Percentiles rank a stretch among this genome's conserved stretches.
Evolutionary conservation across 1,140 invertebrate genomes (phyloP).

Genomic region (Drosophila kepulauana): DNA sequence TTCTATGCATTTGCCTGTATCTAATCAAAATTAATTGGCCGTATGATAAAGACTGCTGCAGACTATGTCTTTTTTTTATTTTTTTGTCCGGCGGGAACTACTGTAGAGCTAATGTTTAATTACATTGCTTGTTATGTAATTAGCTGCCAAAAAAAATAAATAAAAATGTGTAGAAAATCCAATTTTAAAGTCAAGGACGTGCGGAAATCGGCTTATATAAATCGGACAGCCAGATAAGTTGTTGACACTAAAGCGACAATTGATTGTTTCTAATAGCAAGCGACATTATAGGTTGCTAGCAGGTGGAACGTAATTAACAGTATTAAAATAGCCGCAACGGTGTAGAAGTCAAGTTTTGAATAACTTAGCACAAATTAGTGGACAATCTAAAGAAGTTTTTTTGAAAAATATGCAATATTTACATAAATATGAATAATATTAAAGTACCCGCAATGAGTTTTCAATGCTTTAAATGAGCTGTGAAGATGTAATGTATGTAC

Average conservation of each 20-base stretch:
- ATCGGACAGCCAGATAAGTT: conserved; percentile 34
- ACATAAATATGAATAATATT: no score
- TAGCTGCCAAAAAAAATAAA: conserved; percentile 20
- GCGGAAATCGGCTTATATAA: conserved; percentile 56
- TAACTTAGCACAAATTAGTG: no score
- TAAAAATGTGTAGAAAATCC: conserved; percentile 17
- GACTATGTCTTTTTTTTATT: not conserved
- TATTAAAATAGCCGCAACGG: not conserved
- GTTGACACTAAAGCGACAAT: conserved; percentile 43
- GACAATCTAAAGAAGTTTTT: no score
- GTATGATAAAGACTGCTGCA: conserved; percentile 63
- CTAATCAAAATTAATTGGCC: conserved; percentile 78
- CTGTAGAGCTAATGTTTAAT: conserved; percentile 42
- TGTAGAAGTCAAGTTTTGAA: no score
- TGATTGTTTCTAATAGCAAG: conserved; percentile 33
- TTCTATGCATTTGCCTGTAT: conserved; percentile 39
- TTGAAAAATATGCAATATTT: no score
- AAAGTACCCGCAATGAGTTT: no score
- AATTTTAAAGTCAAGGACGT: conserved; percentile 70
- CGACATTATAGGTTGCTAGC: not conserved
- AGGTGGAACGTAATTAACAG: not conserved
- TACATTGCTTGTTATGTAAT: conserved; percentile 65
- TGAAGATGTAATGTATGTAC: no score
- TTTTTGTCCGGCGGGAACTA: conserved; percentile 3
- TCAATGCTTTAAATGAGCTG: no score